Base-by-base conservation (phyloP, 2,888 invertebrate genomes). In the Erebia epiphron region DNA sequence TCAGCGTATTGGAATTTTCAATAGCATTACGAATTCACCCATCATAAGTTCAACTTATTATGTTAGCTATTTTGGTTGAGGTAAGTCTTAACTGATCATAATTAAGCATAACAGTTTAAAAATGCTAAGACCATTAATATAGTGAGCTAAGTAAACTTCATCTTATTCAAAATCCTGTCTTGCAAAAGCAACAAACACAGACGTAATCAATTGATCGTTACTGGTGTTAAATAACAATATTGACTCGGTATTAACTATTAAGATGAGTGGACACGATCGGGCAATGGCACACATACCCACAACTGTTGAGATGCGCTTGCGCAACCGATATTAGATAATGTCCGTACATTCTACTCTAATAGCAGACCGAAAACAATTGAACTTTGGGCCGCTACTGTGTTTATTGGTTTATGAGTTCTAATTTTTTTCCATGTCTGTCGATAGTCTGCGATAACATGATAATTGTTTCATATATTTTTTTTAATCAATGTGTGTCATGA, bases 241-340 rank as follows among this genome's bases (percentile, higher is more conserved):
- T 68, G 70, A 63, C 35, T 68, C 54, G 54, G 63, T 43, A 52
- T 54, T 68, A 64, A 75, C 43, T 43, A 43, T 43, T 43, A 54
- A 54, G 73, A 73, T 74, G 76, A 72, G 64, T 43, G 57, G 62
- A 64, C 52, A 35, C 68, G 63, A 73, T 65, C 76, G 78, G 74
- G 71, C 78, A 76, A 52, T 81, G 82, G 79, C 83, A 84, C 76
- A 87, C 82, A 84, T 87, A 79, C 77, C 74, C 75, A 76, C 43
- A 75, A 57, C 63, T 21, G 70, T 68, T 70, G 65, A 76, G 75
- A 52, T 78, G 79, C 80, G 79, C 80, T 89, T 84, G 84, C 79
- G 81, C 79, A 84, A 86, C 75, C 43, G 35, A 26, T 79, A 79
- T 90, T 89, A 87, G 88, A 88, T 90, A 90, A 89, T 87, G 82